Conservation (phyloP, 2,797 vertebrate genomes). For the Chaetophractus vellerosus region DNA sequence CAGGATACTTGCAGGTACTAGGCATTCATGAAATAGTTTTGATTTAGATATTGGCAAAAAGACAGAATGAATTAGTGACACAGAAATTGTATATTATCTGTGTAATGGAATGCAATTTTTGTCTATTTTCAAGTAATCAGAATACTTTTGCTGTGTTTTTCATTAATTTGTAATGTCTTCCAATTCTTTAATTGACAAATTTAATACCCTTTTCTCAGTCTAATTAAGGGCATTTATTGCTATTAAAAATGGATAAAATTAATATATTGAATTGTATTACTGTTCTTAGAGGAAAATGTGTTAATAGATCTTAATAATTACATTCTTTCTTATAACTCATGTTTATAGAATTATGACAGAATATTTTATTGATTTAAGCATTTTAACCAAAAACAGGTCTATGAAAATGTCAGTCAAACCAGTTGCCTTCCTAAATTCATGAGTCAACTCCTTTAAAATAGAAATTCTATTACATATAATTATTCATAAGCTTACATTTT, state of each 20-base stretch:
- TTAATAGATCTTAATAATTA: neutral
- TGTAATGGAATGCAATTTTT: conserved; percentile 46
- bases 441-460: conserved; percentile 1
- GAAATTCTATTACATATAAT: neutral
- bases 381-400: conserved; percentile 26
- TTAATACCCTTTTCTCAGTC: neutral
- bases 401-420: conserved; percentile 48
- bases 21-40: conserved; percentile 18
- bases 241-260: conserved; percentile 53
- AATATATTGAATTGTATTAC: conserved; percentile 22
- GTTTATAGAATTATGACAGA: neutral
- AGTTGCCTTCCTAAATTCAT: conserved; percentile 21
- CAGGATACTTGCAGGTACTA: neutral
- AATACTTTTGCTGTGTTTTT: neutral
- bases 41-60: neutral
- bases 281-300: neutral
- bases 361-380: conserved; percentile 38
- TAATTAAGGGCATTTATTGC: neutral
- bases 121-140: conserved; percentile 50
- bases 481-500: neutral
- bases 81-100: neutral
- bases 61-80: neutral
- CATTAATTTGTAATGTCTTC: conserved; percentile 27
- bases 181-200: conserved; percentile 41
- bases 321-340: neutral